Evolutionary conservation across 2,113 vertebrate species (phyloP).

Genomic region (Bujurquina vittata): DNA sequence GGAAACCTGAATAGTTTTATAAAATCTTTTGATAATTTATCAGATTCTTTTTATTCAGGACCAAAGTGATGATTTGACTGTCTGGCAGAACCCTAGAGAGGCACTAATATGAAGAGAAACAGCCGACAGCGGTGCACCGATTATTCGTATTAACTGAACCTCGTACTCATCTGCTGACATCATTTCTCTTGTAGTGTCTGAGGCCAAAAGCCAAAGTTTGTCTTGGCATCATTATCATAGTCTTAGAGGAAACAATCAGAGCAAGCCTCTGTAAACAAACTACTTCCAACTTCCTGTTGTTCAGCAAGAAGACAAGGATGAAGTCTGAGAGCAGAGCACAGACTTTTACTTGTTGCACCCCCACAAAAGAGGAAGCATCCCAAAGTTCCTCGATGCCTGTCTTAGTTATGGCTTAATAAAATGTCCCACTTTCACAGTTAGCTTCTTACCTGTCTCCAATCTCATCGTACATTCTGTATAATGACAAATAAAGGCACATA

Average conservation of each 20-base stretch:
- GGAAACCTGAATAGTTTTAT: background rate
- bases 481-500: too few relatives aligned
- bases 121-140: background rate
- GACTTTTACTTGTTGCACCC: background rate
- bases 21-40: background rate
- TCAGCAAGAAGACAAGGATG: background rate
- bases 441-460: too few relatives aligned
- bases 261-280: slow-evolving; percentile 47
- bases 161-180: slow-evolving; percentile 2
- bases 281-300: slow-evolving; percentile 42
- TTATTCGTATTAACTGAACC: background rate
- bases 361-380: background rate
- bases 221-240: background rate
- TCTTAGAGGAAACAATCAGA: slow-evolving; percentile 53
- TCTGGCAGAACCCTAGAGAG: background rate
- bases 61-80: background rate
- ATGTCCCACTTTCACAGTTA: background rate
- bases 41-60: background rate
- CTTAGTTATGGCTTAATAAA: background rate
- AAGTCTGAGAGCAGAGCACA: background rate
- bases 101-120: background rate
- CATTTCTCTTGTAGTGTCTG: slow-evolving; percentile 17
- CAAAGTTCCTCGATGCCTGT: background rate
- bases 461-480: too few relatives aligned
- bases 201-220: background rate